Conservation (phyloP, 2,888 invertebrate species). For the Pammene aurita region DNA sequence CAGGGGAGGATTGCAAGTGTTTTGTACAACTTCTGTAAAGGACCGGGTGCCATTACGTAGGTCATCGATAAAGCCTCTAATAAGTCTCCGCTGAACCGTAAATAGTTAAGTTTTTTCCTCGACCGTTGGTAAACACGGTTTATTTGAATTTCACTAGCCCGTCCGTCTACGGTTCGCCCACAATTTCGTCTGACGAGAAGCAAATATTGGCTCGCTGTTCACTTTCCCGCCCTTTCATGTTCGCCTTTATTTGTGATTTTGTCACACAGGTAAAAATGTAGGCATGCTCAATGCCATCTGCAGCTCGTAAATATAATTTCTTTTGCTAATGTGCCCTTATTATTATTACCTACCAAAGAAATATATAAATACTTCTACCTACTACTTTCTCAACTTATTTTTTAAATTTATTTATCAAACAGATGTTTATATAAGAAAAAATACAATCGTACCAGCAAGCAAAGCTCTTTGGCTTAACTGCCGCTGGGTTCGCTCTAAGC, state of each 20-base stretch:
- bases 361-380: too few relatives aligned
- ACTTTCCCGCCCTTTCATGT: slow-evolving; percentile 61
- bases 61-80: slow-evolving; percentile 22
- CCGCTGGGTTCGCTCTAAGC: too few relatives aligned
- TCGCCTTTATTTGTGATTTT: slow-evolving; percentile 57
- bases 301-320: neutral
- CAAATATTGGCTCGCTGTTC: slow-evolving; percentile 69
- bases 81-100: slow-evolving; percentile 32
- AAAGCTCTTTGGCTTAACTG: too few relatives aligned
- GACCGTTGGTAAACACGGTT: slow-evolving; percentile 49
- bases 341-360: neutral
- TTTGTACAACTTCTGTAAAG: neutral
- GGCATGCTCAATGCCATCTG: slow-evolving; percentile 20
- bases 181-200: slow-evolving; percentile 71
- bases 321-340: neutral
- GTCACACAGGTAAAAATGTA: slow-evolving; percentile 42
- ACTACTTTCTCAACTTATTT: too few relatives aligned
- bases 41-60: slow-evolving; percentile 4
- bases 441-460: too few relatives aligned
- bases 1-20: neutral
- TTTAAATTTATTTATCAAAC: too few relatives aligned
- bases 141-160: slow-evolving; percentile 70
- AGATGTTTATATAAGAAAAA: too few relatives aligned
- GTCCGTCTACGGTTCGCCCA: slow-evolving; percentile 62
- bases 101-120: slow-evolving; percentile 36